phyloP scores from a whole-genome alignment of 2,888 invertebrate species.

The Falcaria lacertinaria region DNA sequence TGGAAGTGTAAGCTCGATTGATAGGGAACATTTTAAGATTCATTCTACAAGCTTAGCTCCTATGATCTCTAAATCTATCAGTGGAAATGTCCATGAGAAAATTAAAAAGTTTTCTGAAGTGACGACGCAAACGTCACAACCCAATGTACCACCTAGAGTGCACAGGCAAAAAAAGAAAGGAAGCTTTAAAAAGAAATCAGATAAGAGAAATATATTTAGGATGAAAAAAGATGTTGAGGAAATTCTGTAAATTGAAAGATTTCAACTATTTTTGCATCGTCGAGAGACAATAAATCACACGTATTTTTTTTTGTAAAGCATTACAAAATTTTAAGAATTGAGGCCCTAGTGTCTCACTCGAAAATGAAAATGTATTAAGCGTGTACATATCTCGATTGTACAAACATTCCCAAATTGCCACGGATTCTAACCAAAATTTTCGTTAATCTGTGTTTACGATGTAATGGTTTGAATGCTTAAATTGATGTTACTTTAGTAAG shows the following conservation, averaged over 20 bases:
- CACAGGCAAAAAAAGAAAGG: constrained; percentile 52
- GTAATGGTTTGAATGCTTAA: neutral
- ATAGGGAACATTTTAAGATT: constrained; percentile 39
- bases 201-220: constrained; percentile 51
- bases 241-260: constrained; percentile 36
- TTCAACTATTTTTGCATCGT: neutral
- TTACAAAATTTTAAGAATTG: too few relatives aligned
- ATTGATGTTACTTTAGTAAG: neutral
- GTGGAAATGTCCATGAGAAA: constrained; percentile 69
- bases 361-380: too few relatives aligned
- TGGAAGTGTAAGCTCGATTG: constrained; percentile 38
- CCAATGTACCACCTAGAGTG: constrained; percentile 42
- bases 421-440: neutral
- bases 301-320: neutral
- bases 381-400: too few relatives aligned
- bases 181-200: constrained; percentile 57
- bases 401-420: too few relatives aligned
- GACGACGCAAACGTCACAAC: constrained; percentile 39
- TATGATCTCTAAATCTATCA: constrained; percentile 41
- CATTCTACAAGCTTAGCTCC: constrained; percentile 36
- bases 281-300: neutral
- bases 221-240: constrained; percentile 70
- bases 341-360: too few relatives aligned
- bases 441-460: neutral
- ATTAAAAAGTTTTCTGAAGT: constrained; percentile 63